Evolutionary conservation across 2,797 vertebrate genomes (phyloP).

Genomic region (Diplodus puntazzo): DNA sequence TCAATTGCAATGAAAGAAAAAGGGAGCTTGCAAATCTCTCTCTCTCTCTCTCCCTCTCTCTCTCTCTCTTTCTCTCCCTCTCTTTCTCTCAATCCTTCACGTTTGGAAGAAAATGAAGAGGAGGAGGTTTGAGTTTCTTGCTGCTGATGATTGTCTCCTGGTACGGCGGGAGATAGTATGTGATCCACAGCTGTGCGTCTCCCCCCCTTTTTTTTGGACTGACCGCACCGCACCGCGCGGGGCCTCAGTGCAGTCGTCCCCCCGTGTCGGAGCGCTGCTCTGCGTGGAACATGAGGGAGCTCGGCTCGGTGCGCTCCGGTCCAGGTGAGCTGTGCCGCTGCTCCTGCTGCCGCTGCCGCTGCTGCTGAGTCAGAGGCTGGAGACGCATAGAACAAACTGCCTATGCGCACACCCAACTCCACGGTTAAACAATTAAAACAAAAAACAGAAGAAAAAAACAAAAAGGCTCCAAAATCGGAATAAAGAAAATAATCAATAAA

Average conservation of each 20-base stretch:
- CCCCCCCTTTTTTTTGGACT: conserved; percentile 66
- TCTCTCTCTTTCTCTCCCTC: conserved; percentile 47
- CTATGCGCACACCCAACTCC: conserved; percentile 69
- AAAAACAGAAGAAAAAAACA: conserved; percentile 31
- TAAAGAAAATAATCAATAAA: conserved; percentile 45
- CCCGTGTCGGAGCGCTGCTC: conserved; percentile 81
- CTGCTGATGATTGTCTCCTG: conserved; percentile 83
- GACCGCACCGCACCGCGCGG: conserved; percentile 80
- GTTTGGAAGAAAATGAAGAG: conserved; percentile 80
- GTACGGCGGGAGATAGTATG: conserved; percentile 72
- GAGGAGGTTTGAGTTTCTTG: conserved; percentile 80
- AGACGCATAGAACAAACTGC: conserved; percentile 78
- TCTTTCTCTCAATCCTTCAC: conserved; percentile 75
- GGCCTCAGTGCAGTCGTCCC: conserved; percentile 81
- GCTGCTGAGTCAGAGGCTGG: conserved; percentile 84
- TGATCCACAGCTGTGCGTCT: conserved; percentile 78
- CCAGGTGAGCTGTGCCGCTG: conserved; percentile 86
- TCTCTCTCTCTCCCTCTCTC: conserved; percentile 55
- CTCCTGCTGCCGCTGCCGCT: conserved; percentile 26
- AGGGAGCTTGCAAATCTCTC: conserved; percentile 70
- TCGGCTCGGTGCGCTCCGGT: conserved; percentile 79
- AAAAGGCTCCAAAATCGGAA: conserved; percentile 44
- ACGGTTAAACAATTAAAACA: conserved; percentile 47
- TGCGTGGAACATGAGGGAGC: conserved; percentile 79
- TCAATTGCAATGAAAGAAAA: conserved; percentile 80